phyloP scores from a whole-genome alignment of 1,140 invertebrate species.

The Zaprionus tsacasi region DNA sequence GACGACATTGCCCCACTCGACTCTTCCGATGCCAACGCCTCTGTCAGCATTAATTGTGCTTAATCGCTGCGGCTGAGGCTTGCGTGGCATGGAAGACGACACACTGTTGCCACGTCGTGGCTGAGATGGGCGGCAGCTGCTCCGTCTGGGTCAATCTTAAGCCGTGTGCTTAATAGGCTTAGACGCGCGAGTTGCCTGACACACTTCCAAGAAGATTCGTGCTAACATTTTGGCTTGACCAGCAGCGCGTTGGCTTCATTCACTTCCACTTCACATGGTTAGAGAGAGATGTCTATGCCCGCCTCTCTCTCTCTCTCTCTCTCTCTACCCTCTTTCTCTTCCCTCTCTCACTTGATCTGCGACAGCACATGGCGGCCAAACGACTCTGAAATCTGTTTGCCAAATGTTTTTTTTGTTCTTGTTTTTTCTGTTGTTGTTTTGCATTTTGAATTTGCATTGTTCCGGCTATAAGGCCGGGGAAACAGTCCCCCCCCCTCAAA shows the following conservation, averaged over 20 bases:
- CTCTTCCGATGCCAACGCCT: conserved; percentile 34
- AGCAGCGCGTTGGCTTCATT: conserved; percentile 34
- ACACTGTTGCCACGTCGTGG: background rate
- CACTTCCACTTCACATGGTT: conserved; percentile 44
- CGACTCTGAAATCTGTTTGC: conserved; percentile 52
- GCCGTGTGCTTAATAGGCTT: conserved; percentile 58
- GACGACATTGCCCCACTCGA: conserved; percentile 32
- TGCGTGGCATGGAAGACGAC: background rate
- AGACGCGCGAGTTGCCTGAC: conserved; percentile 35
- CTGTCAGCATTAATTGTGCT: conserved; percentile 71
- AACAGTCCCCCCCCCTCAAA: background rate
- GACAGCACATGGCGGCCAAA: conserved; percentile 58
- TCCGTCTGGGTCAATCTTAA: conserved; percentile 62
- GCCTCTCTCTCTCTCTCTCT: background rate
- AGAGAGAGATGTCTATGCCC: background rate
- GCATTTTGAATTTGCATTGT: conserved; percentile 66
- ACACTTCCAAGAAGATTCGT: conserved; percentile 38
- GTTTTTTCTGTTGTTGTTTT: conserved; percentile 36
- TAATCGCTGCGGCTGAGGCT: conserved; percentile 48
- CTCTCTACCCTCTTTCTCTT: background rate
- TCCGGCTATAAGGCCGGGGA: conserved; percentile 2
- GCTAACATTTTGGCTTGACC: conserved; percentile 46
- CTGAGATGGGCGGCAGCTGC: conserved; percentile 24
- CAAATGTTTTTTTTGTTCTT: conserved; percentile 57
- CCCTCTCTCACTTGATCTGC: conserved; percentile 4